Base-by-base conservation (phyloP, 1,140 invertebrate genomes). In the Lutraria rhynchaena region DNA sequence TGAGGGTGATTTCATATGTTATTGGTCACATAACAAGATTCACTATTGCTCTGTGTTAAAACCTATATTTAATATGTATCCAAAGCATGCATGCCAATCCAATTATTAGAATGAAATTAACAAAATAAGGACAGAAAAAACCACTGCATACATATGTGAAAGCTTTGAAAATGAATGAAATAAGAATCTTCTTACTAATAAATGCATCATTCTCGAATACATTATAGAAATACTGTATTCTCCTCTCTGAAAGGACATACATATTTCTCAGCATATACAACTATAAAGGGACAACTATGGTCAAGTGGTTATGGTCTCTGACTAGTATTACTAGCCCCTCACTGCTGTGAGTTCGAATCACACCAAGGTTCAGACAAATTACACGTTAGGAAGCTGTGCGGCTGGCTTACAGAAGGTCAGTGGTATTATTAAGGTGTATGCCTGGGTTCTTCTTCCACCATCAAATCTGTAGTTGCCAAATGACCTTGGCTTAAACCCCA, bases 191-290 rank as follows among this genome's bases (percentile, higher is more conserved):
- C 76, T 80, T 80, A 80, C 76, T 80, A 3, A 80, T 22, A 31
- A 80, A 67, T 19, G 37, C 65, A 24, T 67, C 61, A 67, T 80
- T 80, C 63, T 67, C 17, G 76, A 67, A 80, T 46, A 67, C 55
- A 80, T 80, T 80, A 80, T 80, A 80, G 51, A 67, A 57, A 80
- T 69, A 80, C 61, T 27, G 60, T 19, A 80, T 31, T 29, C 67
- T 80, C 67, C 76, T 55, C 33, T 69, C 76, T 80, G 76, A 55
- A 60, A 41, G n/a, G n/a, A n/a, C n/a, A n/a, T n/a, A n/a, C n/a
- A n/a, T n/a, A n/a, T n/a, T n/a, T n/a, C n/a, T n/a, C n/a, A n/a
- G n/a, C n/a, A n/a, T n/a, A n/a, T n/a, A n/a, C n/a, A n/a, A n/a
- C n/a, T n/a, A n/a, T n/a, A n/a, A n/a, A n/a, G n/a, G n/a, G n/a